phyloP scores from a whole-genome alignment of 2,888 invertebrate genomes.

The Phytoseiulus persimilis region DNA sequence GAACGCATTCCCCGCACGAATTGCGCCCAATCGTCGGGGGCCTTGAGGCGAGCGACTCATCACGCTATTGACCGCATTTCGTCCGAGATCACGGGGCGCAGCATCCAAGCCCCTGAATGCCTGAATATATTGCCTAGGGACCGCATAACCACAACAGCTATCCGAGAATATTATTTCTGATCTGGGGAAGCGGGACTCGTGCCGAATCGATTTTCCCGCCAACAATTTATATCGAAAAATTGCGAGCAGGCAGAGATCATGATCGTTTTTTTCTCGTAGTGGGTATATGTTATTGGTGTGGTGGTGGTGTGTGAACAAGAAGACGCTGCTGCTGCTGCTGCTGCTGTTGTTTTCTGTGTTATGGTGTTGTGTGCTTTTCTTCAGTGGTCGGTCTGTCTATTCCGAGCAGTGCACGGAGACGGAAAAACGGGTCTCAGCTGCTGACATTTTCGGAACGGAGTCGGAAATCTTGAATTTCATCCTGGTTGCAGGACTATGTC shows the following conservation, averaged over 20 bases:
- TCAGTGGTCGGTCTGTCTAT: constrained; percentile 5
- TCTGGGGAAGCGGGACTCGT: no score
- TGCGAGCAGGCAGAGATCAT: background rate
- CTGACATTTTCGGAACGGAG: background rate
- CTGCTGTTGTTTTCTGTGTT: background rate
- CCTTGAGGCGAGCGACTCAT: background rate
- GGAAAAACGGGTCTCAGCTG: background rate
- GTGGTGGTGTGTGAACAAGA: background rate
- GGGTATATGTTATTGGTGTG: background rate
- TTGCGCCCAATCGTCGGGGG: background rate
- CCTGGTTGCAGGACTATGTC: constrained; percentile 5
- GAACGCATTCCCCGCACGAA: background rate
- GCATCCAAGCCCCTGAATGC: background rate
- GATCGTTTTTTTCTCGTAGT: background rate
- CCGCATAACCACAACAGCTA: no score
- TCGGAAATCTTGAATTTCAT: background rate
- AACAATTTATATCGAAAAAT: background rate
- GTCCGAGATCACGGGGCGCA: background rate
- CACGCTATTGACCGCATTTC: background rate
- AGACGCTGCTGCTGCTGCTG: background rate
- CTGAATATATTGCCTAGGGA: no score
- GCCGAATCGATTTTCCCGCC: background rate
- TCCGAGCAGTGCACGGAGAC: background rate
- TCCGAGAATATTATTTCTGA: no score
- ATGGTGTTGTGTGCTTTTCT: constrained; percentile 5